phyloP scores from a whole-genome alignment of 2,888 invertebrate species.

The Drosophila meridiana region DNA sequence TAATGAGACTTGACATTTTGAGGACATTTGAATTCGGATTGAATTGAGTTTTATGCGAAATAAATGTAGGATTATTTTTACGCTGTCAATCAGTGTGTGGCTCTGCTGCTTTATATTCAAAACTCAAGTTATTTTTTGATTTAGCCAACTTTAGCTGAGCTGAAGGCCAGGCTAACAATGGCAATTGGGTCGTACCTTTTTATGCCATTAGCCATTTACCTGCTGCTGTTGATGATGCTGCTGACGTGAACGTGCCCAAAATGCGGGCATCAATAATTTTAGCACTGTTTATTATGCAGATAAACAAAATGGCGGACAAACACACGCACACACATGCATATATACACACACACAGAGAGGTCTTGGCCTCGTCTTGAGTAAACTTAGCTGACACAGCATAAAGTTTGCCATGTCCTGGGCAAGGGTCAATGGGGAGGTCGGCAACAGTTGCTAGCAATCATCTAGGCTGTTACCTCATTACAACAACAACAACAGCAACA shows the following conservation, averaged over 20 bases:
- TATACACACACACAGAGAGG: neutral
- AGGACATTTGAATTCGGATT: neutral
- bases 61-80: neutral
- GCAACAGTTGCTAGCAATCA: conserved; percentile 77
- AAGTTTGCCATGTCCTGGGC: conserved; percentile 44
- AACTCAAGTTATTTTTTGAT: conserved; percentile 8
- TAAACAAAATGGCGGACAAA: conserved; percentile 70
- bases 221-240: conserved; percentile 67
- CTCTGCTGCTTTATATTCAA: conserved; percentile 16
- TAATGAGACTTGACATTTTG: neutral
- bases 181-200: conserved; percentile 36
- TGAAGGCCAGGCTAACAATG: conserved; percentile 33
- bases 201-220: conserved; percentile 34
- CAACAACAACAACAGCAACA: conserved; percentile 34
- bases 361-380: conserved; percentile 50
- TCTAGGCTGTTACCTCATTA: conserved; percentile 76
- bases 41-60: neutral
- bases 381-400: conserved; percentile 68
- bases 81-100: neutral
- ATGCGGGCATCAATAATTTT: conserved; percentile 78
- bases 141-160: conserved; percentile 13
- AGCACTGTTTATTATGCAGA: conserved; percentile 76
- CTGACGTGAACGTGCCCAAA: conserved; percentile 61
- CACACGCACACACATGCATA: conserved; percentile 12
- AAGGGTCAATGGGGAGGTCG: conserved; percentile 20